Evolutionary conservation across 2,888 invertebrate genomes (phyloP).

Genomic region (Oeneis ivallda): DNA sequence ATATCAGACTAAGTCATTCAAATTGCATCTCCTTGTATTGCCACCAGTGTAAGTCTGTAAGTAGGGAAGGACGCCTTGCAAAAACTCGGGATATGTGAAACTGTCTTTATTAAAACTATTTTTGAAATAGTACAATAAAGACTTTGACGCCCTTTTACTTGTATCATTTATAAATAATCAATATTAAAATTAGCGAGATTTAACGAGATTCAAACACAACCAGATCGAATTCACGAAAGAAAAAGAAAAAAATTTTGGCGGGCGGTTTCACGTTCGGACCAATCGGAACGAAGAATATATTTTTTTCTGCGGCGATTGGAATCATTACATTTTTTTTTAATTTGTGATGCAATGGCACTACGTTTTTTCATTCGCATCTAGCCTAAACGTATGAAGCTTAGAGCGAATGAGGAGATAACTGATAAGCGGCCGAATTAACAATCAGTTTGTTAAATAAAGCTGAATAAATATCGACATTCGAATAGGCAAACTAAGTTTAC

Average conservation of each 20-base stretch:
- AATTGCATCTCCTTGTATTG: background rate
- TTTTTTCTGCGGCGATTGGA: constrained; percentile 53
- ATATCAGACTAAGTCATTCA: background rate
- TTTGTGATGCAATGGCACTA: constrained; percentile 62
- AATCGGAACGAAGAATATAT: constrained; percentile 51
- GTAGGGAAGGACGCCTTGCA: constrained; percentile 43
- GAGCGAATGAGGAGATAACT: constrained; percentile 23
- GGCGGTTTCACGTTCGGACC: constrained; percentile 57
- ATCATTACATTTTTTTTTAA: constrained; percentile 32
- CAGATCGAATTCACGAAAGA: constrained; percentile 26
- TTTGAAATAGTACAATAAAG: constrained; percentile 75
- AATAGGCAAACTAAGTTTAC: background rate
- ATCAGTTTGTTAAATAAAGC: constrained; percentile 11
- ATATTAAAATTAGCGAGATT: constrained; percentile 33
- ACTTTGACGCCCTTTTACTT: constrained; percentile 50
- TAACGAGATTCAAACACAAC: constrained; percentile 43
- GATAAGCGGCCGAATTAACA: constrained; percentile 3
- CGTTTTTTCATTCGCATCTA: constrained; percentile 38
- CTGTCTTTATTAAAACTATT: constrained; percentile 70
- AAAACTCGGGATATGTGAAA: constrained; percentile 45
- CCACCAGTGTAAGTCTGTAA: constrained; percentile 26
- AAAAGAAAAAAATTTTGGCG: constrained; percentile 48
- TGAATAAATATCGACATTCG: background rate
- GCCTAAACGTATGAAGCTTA: constrained; percentile 20
- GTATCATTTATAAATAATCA: constrained; percentile 20